phyloP scores from a whole-genome alignment of 2,888 invertebrate genomes.

The Tipula vernalis region DNA sequence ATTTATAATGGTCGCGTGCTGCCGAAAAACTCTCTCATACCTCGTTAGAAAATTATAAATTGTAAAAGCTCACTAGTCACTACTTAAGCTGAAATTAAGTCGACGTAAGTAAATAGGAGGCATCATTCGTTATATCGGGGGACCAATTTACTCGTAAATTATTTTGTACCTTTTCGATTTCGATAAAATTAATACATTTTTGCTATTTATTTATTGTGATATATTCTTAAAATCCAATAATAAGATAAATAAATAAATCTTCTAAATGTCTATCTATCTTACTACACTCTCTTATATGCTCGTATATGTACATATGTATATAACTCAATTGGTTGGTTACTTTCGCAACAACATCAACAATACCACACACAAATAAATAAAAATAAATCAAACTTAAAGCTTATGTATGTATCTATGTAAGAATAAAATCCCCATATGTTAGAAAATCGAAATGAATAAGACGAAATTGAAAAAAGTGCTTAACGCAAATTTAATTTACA shows the following conservation, averaged over 20 bases:
- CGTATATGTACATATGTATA: not conserved
- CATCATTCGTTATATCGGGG: not conserved
- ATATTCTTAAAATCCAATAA: not conserved
- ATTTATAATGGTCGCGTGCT: too few relatives aligned
- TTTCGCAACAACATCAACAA: not conserved
- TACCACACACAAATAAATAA: not conserved
- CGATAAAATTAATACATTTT: not conserved
- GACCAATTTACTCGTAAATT: not conserved
- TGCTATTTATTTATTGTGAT: not conserved
- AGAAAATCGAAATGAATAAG: not conserved
- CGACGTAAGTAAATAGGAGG: not conserved
- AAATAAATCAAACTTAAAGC: conserved; percentile 4
- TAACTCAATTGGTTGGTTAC: not conserved
- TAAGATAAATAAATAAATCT: not conserved
- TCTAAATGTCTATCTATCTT: not conserved
- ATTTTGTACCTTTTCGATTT: not conserved
- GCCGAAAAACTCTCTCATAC: too few relatives aligned
- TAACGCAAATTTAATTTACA: not conserved
- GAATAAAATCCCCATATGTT: not conserved
- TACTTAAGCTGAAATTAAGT: not conserved
- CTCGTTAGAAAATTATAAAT: too few relatives aligned
- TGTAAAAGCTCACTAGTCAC: too few relatives aligned
- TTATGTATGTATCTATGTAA: not conserved
- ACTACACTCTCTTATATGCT: not conserved
- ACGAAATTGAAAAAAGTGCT: not conserved